phyloP scores from a whole-genome alignment of 64 coral and sea anemone genomes.

The Exaiptasia diaphana region DNA sequence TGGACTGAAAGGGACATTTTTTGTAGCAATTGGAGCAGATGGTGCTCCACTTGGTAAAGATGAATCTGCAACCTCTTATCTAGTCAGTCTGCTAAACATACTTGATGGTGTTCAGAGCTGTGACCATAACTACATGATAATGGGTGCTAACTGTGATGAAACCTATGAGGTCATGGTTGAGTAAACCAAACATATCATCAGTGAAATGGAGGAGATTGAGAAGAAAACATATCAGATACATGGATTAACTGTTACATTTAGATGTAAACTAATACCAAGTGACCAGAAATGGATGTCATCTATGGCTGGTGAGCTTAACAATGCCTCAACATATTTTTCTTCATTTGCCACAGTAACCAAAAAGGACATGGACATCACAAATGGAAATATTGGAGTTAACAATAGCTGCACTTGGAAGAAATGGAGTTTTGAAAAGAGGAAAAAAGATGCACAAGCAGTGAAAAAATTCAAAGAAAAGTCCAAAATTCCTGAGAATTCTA shows the following conservation, averaged over 20 bases:
- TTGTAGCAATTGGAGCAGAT: conserved; percentile 47
- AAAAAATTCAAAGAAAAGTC: conserved; percentile 21
- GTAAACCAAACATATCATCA: conserved; percentile 41
- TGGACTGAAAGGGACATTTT: conserved; percentile 17
- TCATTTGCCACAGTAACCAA: conserved; percentile 53
- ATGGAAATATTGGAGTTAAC: background rate
- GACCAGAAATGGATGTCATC: conserved; percentile 55
- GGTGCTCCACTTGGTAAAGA: conserved; percentile 46
- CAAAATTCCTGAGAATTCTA: conserved; percentile 28
- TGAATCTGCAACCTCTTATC: conserved; percentile 26
- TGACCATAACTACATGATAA: background rate
- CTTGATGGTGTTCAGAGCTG: conserved; percentile 42
- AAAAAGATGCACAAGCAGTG: background rate
- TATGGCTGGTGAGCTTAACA: conserved; percentile 53
- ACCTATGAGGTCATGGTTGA: conserved; percentile 20
- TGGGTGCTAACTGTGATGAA: conserved; percentile 59
- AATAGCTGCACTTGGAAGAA: conserved; percentile 15
- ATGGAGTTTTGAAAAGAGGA: conserved; percentile 8
- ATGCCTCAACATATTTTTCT: conserved; percentile 56
- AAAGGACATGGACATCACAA: background rate
- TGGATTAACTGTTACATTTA: conserved; percentile 11
- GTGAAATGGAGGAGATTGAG: conserved; percentile 36
- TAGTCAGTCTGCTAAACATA: conserved; percentile 47
- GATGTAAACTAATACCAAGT: conserved; percentile 39
- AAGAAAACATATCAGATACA: conserved; percentile 6